Conservation (phyloP, 2,113 vertebrate genomes). For the Ranitomeya variabilis region DNA sequence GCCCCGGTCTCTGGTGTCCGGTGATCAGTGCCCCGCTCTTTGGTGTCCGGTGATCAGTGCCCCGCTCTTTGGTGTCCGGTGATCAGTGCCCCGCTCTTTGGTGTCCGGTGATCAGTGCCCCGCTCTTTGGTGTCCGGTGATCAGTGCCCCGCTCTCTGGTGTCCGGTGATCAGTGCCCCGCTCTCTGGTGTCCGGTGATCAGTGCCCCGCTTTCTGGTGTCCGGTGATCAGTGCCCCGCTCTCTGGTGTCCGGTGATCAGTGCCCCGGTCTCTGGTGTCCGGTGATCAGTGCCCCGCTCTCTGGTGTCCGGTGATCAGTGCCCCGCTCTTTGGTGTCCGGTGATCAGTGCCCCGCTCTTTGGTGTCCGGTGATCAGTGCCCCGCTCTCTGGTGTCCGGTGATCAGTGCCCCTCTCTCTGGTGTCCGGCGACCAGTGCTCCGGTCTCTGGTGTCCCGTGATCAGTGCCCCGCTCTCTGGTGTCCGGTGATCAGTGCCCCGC, state of each 20-base stretch:
- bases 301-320: background rate
- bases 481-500: too few species aligned
- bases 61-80: too few species aligned
- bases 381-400: too few species aligned
- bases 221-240: background rate
- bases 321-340: background rate
- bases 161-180: background rate
- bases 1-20: too few species aligned
- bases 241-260: background rate
- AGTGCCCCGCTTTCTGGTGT: background rate
- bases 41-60: too few species aligned
- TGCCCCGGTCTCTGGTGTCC: background rate
- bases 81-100: too few species aligned
- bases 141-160: background rate
- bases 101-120: background rate
- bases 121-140: background rate
- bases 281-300: background rate
- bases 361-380: background rate
- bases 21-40: too few species aligned
- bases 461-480: too few species aligned
- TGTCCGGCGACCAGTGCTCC: too few species aligned
- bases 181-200: background rate
- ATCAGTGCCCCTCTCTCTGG: too few species aligned
- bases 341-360: background rate
- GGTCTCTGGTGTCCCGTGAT: too few species aligned